Base-by-base conservation (phyloP, 2,797 vertebrate genomes). In the Brachyrhaphis roseni region DNA sequence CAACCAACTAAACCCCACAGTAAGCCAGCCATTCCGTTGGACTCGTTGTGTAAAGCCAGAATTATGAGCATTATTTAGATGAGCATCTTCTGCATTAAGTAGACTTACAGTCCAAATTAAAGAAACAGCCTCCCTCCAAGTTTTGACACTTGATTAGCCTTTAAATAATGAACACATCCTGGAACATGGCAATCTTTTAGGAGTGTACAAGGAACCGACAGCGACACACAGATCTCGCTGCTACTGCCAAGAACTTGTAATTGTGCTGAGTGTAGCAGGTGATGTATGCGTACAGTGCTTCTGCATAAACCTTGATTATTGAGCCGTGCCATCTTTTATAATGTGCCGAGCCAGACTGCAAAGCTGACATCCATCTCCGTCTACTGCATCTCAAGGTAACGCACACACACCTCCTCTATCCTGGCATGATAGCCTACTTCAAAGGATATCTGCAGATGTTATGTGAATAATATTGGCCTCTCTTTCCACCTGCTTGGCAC, bases 321-420 rank as follows among this genome's bases (percentile, higher is more conserved):
- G 92, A 93, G 89, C 86, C 83, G 86, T 91, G 90, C 87, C 89
- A 91, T 92, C 86, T 89, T 93, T 92, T 89, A 89, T 89, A 84
- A 75, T 72, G 79, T 74, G 87, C 82, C 49, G 76, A 86, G 88
- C 86, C 90, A 91, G 86, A 91, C 90, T 73, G 53, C 78, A 74
- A 76, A 85, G 86, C 89, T 90, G 89, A 92, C 91, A 90, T 88
- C 86, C 90, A 76, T 91, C 89, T 88, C 84, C 28, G 43, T 90
- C 88, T 89, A 90, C 88, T 89, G 88, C 88, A 88, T 88, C 84
- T 92, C 92, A 94, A 93, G 91, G 91, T 93, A 93, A 91, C 76
- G 71, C 83, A 68, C 64, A 71, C 41, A 77, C 84, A 84, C 88
- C 76, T 84, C 84, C 83, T 80, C 82, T 36, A 86, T 82, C 72